Evolutionary conservation across 2,797 vertebrate species (phyloP).

Genomic region (Acanthurus lineatus): DNA sequence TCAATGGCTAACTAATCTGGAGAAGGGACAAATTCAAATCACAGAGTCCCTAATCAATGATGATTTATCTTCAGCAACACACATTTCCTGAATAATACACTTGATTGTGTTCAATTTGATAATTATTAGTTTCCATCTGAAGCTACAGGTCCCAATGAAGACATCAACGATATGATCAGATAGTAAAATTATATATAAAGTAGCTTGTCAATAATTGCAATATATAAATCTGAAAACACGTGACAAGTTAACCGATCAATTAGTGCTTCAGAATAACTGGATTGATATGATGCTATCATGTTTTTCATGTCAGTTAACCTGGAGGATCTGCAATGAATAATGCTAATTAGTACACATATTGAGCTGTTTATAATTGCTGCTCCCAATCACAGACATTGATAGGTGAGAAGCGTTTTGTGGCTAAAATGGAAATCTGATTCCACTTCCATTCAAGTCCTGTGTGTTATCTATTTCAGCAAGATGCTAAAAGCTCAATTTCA

Average conservation of each 20-base stretch:
- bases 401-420: conserved; percentile 24
- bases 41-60: conserved; percentile 87
- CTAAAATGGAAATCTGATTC: conserved; percentile 20
- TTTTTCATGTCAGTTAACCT: conserved; percentile 29
- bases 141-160: conserved; percentile 17
- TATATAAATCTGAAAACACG: conserved; percentile 16
- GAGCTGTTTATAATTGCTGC: conserved; percentile 49
- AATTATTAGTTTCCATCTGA: conserved; percentile 86
- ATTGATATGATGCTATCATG: conserved; percentile 1
- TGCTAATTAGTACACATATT: conserved; percentile 42
- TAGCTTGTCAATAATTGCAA: conserved; percentile 12
- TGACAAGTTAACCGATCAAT: conserved; percentile 35
- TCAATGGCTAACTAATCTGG: conserved; percentile 88
- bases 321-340: conserved; percentile 44
- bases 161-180: conserved; percentile 26
- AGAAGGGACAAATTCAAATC: conserved; percentile 83
- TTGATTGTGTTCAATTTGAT: conserved; percentile 84
- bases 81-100: conserved; percentile 86
- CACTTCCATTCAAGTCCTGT: no score
- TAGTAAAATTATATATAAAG: conserved; percentile 2
- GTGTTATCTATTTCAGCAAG: no score
- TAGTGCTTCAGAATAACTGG: conserved; percentile 9
- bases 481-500: no score
- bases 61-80: conserved; percentile 89
- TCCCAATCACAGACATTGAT: conserved; percentile 53